These are phyloP conservation scores for Mormoops blainvillei DNA, from an alignment of 2,113 vertebrate genomes.

Conservation along the genomic window DNA sequence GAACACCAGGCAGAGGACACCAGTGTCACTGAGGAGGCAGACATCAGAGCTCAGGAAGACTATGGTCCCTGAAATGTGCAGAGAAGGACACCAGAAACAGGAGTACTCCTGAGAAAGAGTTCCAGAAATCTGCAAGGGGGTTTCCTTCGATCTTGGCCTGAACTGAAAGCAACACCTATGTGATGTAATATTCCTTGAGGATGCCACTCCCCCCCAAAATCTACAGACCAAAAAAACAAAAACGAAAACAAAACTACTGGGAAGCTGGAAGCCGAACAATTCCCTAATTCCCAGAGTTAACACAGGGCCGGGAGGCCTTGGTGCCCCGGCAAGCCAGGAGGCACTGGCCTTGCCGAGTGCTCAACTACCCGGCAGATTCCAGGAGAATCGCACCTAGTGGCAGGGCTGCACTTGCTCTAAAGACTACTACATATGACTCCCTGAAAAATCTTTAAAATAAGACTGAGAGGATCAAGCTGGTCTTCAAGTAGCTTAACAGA, in stretches of 20 bases:
- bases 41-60: background rate
- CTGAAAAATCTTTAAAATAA: too few species aligned
- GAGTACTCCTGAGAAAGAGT: background rate
- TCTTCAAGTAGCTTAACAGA: too few species aligned
- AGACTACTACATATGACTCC: too few species aligned
- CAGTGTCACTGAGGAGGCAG: background rate
- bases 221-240: background rate
- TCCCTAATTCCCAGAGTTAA: background rate
- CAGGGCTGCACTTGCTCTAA: too few species aligned
- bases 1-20: background rate
- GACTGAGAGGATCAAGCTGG: too few species aligned
- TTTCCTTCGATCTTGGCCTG: background rate
- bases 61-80: background rate
- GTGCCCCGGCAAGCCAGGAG: background rate
- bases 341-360: background rate
- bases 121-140: background rate
- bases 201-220: background rate
- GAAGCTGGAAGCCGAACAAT: background rate
- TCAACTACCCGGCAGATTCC: too few species aligned
- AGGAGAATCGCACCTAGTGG: too few species aligned
- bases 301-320: background rate
- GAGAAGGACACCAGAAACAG: background rate
- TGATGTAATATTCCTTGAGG: background rate
- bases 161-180: background rate
- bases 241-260: background rate